A percentile compares a stretch with the other conserved stretches of the same genome.
phyloP scores from a whole-genome alignment of 2,113 vertebrate species.

The Hyaena hyaena region DNA sequence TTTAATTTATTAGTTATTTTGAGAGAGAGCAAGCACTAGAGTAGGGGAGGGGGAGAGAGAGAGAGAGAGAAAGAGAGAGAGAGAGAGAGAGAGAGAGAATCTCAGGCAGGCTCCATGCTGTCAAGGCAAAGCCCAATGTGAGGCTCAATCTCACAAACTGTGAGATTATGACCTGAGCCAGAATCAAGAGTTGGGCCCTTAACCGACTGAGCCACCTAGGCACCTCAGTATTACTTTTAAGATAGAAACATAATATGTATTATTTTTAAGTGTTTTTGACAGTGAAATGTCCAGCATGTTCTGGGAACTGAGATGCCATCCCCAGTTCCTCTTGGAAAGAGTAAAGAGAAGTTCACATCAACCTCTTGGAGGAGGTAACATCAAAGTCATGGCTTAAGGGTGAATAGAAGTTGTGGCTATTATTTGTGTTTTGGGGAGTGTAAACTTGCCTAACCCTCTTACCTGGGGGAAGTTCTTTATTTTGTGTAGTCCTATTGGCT shows the following conservation, averaged over 20 bases:
- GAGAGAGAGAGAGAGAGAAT: too few relatives aligned
- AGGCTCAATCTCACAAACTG: too few relatives aligned
- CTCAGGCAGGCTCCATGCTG: too few relatives aligned
- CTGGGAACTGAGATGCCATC: not conserved
- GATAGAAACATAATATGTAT: not conserved
- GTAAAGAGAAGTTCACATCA: not conserved
- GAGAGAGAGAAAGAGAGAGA: too few relatives aligned
- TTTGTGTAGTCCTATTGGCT: not conserved
- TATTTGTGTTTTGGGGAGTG: not conserved
- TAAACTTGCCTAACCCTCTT: not conserved
- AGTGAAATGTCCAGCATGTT: not conserved
- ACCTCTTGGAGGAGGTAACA: not conserved
- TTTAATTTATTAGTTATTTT: too few relatives aligned
- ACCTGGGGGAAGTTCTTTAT: not conserved
- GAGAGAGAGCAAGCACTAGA: too few relatives aligned
- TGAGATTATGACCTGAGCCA: too few relatives aligned
- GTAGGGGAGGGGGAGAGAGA: too few relatives aligned
- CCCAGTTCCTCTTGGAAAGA: not conserved
- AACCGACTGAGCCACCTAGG: too few relatives aligned
- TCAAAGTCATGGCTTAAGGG: not conserved
- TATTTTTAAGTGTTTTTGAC: not conserved
- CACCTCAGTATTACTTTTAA: not conserved
- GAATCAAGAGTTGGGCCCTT: too few relatives aligned
- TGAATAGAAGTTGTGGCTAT: not conserved
- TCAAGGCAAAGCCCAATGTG: too few relatives aligned